These are phyloP conservation scores for Haliclona indistincta DNA, from an alignment of 37 sponge, comb jelly and placozoan genomes.

Conservation along the genomic window DNA sequence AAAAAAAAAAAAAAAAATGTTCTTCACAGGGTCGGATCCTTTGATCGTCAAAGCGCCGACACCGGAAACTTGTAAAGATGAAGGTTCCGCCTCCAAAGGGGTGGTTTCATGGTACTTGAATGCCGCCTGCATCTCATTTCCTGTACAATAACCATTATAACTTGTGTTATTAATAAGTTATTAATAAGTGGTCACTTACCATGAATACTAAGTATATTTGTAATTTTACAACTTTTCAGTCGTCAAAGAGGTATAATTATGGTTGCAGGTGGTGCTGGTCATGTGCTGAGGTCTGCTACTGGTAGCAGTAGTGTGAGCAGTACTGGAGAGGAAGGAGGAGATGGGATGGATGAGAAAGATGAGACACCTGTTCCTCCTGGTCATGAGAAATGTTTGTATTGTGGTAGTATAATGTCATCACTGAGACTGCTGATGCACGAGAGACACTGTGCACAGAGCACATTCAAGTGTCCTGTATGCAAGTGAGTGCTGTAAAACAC, in stretches of 20 bases:
- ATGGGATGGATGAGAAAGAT: background rate
- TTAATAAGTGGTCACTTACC: no score
- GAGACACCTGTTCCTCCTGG: conserved; percentile 30
- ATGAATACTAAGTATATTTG: no score
- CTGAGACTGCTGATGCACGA: conserved; percentile 71
- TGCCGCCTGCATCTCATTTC: no score
- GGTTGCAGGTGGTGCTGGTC: background rate
- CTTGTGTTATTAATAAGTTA: no score
- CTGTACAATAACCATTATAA: no score
- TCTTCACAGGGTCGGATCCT: no score
- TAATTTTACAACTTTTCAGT: no score
- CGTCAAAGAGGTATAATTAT: conserved; percentile 14
- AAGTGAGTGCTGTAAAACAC: conserved; percentile 19
- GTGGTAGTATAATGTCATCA: conserved; percentile 62
- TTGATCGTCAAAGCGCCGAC: no score
- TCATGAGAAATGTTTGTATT: conserved; percentile 54
- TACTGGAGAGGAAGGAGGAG: background rate
- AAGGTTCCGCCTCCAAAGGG: no score
- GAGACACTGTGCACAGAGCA: conserved; percentile 69
- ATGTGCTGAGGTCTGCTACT: conserved; percentile 4
- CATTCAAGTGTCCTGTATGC: conserved; percentile 66
- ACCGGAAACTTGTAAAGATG: no score
- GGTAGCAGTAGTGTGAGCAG: background rate
- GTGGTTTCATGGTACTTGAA: no score
- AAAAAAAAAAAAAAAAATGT: no score